Evolutionary conservation across 2,888 invertebrate species (phyloP), one percentile per base, ranked within the genome.

Genomic region (Luperina testacea): DNA sequence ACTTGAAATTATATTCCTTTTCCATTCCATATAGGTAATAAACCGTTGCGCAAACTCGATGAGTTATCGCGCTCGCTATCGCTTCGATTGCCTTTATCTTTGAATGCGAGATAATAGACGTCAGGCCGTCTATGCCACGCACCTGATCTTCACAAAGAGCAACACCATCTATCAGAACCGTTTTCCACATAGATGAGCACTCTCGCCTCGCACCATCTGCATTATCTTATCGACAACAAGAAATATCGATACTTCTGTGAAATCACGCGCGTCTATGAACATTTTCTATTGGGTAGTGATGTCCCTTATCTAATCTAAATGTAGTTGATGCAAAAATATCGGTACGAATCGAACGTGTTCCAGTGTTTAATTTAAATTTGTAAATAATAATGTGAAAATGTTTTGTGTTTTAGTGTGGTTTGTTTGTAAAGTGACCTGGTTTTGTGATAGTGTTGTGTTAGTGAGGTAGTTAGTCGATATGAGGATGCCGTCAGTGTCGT

Each of bases 241-340:
- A 91, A 91, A 92, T 88, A 93, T 94, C 93, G 94, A 93, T 93
- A 92, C 86, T 85, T 90, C 67, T 57, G 87, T 88, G 86, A 92
- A 95, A 95, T 96, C 95, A 96, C 96, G 96, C 94, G 95, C 93
- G 89, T 84, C 87, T 90, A 84, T 90, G 87, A 90, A 91, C 92
- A 93, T 91, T 92, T 91, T 88, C 91, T 87, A 94, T 94, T 94
- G 93, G 93, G 86, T 85, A 90, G 87, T 81, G 85, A 78, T 87
- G 85, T 87, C 69, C 75, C 61, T 85, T 89, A 90, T 90, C 90
- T 90, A 82, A 90, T 90, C 90, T 80, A 45, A 78, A 78, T 79
- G 78, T 89, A 88, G 85, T 88, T 82, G 77, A 82, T 78, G 82
- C 82, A 72, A 75, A 80, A 45, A 82, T 86, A 87, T 85, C 85